These are phyloP conservation scores for Halocynthia aurantium DNA, from an alignment of 23 tunicate species.

Conservation along the genomic window DNA sequence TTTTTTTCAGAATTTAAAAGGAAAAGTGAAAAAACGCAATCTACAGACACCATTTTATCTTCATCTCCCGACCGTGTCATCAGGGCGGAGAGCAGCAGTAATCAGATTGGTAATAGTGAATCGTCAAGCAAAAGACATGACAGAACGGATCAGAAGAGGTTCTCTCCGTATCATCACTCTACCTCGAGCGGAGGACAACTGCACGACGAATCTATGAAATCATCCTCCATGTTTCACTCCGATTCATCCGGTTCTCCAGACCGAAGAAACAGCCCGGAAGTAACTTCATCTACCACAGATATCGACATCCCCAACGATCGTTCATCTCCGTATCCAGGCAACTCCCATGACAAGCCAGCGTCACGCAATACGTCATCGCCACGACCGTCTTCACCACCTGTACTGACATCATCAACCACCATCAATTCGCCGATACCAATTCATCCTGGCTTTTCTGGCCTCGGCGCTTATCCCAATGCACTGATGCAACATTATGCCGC, in stretches of 20 bases:
- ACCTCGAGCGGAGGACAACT: background rate
- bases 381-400: slow-evolving; percentile 6
- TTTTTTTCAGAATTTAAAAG: no score
- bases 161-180: background rate
- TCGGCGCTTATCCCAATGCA: slow-evolving; percentile 41
- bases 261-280: slow-evolving; percentile 9
- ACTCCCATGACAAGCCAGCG: slow-evolving; percentile 1
- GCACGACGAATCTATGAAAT: slow-evolving; percentile 16
- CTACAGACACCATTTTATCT: background rate
- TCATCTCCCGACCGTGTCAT: background rate
- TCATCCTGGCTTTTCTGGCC: slow-evolving; percentile 53
- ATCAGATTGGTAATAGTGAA: background rate
- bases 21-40: background rate
- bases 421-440: slow-evolving; percentile 80
- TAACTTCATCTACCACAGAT: slow-evolving; percentile 26
- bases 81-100: background rate
- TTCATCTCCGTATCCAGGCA: background rate
- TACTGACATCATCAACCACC: slow-evolving; percentile 31
- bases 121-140: background rate
- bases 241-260: slow-evolving; percentile 26
- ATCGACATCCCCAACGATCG: slow-evolving; percentile 13
- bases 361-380: slow-evolving; percentile 3
- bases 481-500: slow-evolving; percentile 68
- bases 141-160: slow-evolving; percentile 1
- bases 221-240: slow-evolving; percentile 11